These are phyloP conservation scores for Cygnus olor DNA, from an alignment of 2,797 vertebrate species.

Conservation along the genomic window DNA sequence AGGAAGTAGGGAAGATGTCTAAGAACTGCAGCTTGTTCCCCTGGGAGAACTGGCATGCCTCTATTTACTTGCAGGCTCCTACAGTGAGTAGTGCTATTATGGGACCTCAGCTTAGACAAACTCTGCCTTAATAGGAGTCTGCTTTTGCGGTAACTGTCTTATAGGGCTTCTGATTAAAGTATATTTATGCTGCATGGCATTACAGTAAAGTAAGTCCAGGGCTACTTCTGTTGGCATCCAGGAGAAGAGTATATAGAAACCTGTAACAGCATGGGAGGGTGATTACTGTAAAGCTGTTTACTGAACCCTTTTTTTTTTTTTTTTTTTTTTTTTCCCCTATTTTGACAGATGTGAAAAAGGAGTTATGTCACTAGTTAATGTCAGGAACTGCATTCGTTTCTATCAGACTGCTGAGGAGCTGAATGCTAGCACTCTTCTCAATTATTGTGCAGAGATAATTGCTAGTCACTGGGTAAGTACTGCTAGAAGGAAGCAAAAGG, in stretches of 20 bases:
- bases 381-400: constrained; percentile 98
- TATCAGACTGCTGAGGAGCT: constrained; percentile 98
- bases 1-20: neutral
- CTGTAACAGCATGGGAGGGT: neutral
- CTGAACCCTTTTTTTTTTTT: neutral
- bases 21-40: neutral
- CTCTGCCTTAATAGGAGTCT: neutral
- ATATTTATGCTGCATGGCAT: neutral
- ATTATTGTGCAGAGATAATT: constrained; percentile 98
- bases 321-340: neutral
- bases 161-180: neutral
- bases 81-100: neutral
- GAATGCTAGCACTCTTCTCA: constrained; percentile 91
- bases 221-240: neutral
- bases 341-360: constrained; percentile 93
- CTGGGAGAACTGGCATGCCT: neutral
- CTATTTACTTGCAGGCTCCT: neutral
- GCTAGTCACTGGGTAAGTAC: constrained; percentile 97
- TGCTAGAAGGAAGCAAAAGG: neutral
- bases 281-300: neutral
- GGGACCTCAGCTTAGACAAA: neutral
- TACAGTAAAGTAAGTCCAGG: neutral
- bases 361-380: constrained; percentile 97
- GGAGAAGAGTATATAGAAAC: neutral
- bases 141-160: neutral